phyloP scores from a whole-genome alignment of 2,888 invertebrate genomes.

The Noctua fimbriata region DNA sequence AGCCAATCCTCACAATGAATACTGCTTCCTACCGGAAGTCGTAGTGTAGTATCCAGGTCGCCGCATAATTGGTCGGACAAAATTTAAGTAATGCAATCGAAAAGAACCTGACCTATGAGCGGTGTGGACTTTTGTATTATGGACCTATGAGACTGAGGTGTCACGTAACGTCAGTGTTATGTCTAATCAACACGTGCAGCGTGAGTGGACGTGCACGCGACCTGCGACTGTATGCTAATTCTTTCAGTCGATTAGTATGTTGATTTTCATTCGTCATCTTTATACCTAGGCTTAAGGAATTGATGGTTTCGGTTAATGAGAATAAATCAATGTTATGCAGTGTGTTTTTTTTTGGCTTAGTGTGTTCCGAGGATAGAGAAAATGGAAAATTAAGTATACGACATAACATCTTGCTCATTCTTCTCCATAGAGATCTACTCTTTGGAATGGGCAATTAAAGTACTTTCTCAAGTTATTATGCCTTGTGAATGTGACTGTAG shows the following conservation, averaged over 20 bases:
- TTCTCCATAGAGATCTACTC: no score
- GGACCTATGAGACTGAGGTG: conserved; percentile 10
- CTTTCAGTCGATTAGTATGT: not conserved
- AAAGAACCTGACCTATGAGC: not conserved
- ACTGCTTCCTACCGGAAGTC: not conserved
- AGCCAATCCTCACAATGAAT: not conserved
- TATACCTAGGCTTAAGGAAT: no score
- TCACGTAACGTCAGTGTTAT: conserved; percentile 41
- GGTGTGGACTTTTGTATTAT: conserved; percentile 21
- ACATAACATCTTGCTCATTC: no score
- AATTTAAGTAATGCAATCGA: not conserved
- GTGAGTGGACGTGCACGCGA: conserved; percentile 16
- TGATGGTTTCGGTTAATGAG: not conserved
- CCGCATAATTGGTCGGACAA: not conserved
- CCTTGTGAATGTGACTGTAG: no score
- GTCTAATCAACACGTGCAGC: conserved; percentile 33
- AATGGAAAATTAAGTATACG: not conserved
- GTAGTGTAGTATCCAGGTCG: not conserved
- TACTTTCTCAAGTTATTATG: no score
- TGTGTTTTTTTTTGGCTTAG: not conserved
- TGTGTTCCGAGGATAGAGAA: not conserved
- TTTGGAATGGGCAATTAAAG: no score
- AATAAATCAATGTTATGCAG: not conserved
- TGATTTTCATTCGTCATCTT: conserved; percentile 6
- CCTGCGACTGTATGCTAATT: conserved; percentile 14